Percentiles rank a stretch among this genome's conserved stretches.
These are phyloP conservation scores for Chamaetylas fuelleborni DNA, from an alignment of 2,113 vertebrate species.

Conservation along the genomic window DNA sequence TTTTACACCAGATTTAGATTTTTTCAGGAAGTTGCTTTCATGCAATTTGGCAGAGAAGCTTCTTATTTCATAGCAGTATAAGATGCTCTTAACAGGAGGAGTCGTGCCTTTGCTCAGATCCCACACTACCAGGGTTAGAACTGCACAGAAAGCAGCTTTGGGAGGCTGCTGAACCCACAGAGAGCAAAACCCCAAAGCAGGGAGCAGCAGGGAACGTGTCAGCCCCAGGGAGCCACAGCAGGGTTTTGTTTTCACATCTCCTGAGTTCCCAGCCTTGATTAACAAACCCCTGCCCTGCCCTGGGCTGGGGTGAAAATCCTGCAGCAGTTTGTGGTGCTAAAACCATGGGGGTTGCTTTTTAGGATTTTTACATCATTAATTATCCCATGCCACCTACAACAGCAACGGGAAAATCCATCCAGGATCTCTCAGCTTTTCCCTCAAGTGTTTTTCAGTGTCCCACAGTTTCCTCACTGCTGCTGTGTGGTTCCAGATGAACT, in stretches of 20 bases:
- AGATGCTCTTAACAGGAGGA: not conserved
- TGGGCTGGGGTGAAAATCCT: not conserved
- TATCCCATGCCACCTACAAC: not conserved
- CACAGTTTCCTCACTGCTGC: too few species aligned
- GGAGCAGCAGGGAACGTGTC: rapidly evolving
- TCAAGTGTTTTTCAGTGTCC: not conserved
- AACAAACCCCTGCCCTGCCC: not conserved
- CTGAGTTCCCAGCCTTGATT: not conserved
- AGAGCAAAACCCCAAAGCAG: not conserved
- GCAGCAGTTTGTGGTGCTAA: not conserved
- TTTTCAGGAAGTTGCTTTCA: not conserved
- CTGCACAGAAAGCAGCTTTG: not conserved
- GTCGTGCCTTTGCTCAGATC: not conserved
- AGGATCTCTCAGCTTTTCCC: not conserved
- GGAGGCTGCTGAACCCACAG: not conserved
- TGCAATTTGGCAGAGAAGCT: not conserved
- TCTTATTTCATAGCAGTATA: not conserved
- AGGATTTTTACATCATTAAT: not conserved
- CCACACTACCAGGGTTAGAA: not conserved
- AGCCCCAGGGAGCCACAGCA: not conserved
- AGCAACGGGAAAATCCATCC: not conserved
- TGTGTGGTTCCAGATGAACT: not conserved
- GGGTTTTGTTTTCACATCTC: not conserved
- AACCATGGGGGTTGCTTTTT: not conserved
- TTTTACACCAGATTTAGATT: slow-evolving; percentile 1